Percentiles rank a stretch among this genome's conserved stretches.
These are phyloP conservation scores for Synodontis membranacea DNA, from an alignment of 2,113 vertebrate species.

Conservation along the genomic window DNA sequence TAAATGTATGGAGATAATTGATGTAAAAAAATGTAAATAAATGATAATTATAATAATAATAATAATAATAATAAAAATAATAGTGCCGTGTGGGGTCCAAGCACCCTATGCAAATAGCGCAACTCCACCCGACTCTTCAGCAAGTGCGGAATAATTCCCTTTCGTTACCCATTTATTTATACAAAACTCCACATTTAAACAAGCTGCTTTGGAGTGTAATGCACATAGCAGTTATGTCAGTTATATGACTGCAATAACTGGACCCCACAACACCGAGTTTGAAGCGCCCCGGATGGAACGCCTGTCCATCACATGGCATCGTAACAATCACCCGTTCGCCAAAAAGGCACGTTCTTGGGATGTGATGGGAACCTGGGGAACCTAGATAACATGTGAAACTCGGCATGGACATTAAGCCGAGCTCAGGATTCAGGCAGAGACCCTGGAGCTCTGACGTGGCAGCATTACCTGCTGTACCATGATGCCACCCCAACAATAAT, in stretches of 20 bases:
- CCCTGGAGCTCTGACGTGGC: background rate
- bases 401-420: background rate
- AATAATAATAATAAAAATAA: background rate
- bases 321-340: background rate
- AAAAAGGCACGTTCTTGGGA: background rate
- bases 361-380: background rate
- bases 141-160: background rate
- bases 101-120: background rate
- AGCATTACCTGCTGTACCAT: background rate
- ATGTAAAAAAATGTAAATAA: too few relatives aligned
- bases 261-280: background rate
- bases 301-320: background rate
- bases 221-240: background rate
- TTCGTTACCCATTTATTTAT: background rate
- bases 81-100: background rate
- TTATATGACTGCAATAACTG: background rate
- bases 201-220: background rate
- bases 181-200: background rate
- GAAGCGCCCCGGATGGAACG: background rate
- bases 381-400: background rate
- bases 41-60: background rate
- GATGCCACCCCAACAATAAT: background rate
- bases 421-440: background rate
- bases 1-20: background rate
- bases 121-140: background rate